These are phyloP conservation scores for Lethenteron reissneri DNA, from an alignment of 2,113 vertebrate genomes.

Conservation along the genomic window DNA sequence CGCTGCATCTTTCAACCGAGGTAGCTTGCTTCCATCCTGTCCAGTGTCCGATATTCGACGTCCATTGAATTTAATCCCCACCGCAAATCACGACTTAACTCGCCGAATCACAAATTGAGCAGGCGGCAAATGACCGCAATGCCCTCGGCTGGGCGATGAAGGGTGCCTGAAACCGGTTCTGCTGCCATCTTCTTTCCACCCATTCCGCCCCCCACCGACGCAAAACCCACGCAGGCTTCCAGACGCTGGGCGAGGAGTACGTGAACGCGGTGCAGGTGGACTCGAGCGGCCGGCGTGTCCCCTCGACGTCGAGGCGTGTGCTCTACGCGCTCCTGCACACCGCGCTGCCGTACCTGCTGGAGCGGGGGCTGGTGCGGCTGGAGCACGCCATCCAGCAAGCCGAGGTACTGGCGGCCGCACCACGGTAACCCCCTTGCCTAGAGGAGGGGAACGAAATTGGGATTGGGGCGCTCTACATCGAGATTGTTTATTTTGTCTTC, in stretches of 20 bases:
- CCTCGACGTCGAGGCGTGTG: conserved; percentile 26
- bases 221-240: conserved; percentile 32
- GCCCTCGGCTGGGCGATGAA: accelerated
- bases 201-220: too few species aligned
- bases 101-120: neutral
- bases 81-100: neutral
- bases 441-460: conserved; percentile 9
- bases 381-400: conserved; percentile 43
- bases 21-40: too few species aligned
- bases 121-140: neutral
- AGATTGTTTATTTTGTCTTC: too few species aligned
- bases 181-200: neutral
- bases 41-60: neutral
- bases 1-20: too few species aligned
- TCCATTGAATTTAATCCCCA: neutral
- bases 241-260: conserved; percentile 83
- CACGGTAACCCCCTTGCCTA: too few species aligned
- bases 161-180: neutral
- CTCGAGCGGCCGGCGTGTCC: conserved; percentile 29
- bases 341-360: conserved; percentile 45
- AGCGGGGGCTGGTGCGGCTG: conserved; percentile 42
- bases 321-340: conserved; percentile 32
- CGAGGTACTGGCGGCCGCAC: neutral
- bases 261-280: conserved; percentile 65
- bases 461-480: conserved; percentile 13